Percentiles rank a stretch among this genome's conserved stretches.
Conservation (phyloP, 2,888 invertebrate genomes). For the Plutella xylostella region DNA sequence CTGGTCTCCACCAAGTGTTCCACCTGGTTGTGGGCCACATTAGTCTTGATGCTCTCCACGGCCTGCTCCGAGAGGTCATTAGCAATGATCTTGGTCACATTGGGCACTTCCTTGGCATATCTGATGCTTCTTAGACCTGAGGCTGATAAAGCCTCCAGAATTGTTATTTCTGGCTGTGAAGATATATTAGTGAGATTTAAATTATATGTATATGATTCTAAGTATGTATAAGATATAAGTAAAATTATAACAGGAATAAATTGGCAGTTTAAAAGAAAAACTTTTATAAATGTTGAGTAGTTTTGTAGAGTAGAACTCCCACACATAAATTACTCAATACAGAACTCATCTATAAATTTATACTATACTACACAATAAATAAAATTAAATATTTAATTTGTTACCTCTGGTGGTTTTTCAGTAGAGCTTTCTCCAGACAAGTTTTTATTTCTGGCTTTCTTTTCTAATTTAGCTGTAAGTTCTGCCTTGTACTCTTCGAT, state of each 20-base stretch:
- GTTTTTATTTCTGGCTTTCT: slow-evolving; percentile 27
- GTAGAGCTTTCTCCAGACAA: slow-evolving; percentile 9
- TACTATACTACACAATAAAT: no score
- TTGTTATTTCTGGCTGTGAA: slow-evolving; percentile 69
- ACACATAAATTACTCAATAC: no score
- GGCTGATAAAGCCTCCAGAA: slow-evolving; percentile 95
- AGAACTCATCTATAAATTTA: no score
- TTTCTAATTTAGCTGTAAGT: slow-evolving; percentile 26
- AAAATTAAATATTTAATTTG: no score
- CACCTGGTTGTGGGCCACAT: slow-evolving; percentile 82
- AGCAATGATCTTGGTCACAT: slow-evolving; percentile 84
- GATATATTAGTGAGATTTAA: no score
- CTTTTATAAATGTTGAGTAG: no score
- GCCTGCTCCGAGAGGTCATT: slow-evolving; percentile 91
- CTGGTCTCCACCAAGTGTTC: slow-evolving; percentile 79
- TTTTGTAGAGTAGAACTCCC: no score
- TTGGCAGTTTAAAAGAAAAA: no score
- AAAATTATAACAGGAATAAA: no score
- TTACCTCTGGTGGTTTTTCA: no score
- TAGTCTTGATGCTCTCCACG: slow-evolving; percentile 86
- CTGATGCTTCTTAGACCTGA: slow-evolving; percentile 95
- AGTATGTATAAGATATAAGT: no score
- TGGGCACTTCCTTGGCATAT: slow-evolving; percentile 93
- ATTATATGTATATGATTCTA: no score
- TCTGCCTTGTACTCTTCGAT: slow-evolving; percentile 57